Percentiles rank a stretch among this genome's conserved stretches.
Conservation (phyloP, 37 sponge, comb jelly and placozoan species). For the Ianthella basta region DNA sequence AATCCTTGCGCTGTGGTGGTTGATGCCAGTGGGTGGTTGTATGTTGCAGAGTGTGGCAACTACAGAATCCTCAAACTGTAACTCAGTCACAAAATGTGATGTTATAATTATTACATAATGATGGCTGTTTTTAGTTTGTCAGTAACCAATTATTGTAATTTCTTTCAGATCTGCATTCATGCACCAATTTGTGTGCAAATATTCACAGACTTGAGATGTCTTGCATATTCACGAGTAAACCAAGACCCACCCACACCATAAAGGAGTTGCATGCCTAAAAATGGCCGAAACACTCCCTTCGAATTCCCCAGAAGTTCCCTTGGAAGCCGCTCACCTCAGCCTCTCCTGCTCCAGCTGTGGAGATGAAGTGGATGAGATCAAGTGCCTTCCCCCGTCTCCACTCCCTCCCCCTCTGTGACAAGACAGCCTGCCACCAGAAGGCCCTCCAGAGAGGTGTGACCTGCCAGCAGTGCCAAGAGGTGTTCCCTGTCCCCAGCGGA, state of each 20-base stretch:
- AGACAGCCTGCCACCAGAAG: not conserved
- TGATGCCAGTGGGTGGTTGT: not conserved
- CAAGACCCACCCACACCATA: no score
- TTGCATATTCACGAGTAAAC: no score
- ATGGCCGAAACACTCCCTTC: no score
- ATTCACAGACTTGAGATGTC: no score
- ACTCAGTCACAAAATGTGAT: no score
- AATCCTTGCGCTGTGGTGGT: not conserved
- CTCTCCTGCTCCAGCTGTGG: constrained; percentile 20
- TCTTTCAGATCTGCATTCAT: no score
- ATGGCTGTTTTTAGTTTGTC: no score
- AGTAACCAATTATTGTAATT: no score
- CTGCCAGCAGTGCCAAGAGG: not conserved
- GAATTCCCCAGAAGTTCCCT: no score
- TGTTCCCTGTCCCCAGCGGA: not conserved
- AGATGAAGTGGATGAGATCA: not conserved
- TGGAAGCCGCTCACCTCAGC: not conserved
- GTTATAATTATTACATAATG: no score
- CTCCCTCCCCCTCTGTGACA: constrained; percentile 20
- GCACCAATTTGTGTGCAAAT: no score
- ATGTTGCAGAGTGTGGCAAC: not conserved
- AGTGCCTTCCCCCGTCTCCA: constrained; percentile 19
- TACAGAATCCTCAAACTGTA: constrained; percentile 1
- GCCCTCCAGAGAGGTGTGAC: not conserved
- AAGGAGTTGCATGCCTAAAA: no score